Conservation (phyloP, 2,888 invertebrate species). For the Campoplex capitator region DNA sequence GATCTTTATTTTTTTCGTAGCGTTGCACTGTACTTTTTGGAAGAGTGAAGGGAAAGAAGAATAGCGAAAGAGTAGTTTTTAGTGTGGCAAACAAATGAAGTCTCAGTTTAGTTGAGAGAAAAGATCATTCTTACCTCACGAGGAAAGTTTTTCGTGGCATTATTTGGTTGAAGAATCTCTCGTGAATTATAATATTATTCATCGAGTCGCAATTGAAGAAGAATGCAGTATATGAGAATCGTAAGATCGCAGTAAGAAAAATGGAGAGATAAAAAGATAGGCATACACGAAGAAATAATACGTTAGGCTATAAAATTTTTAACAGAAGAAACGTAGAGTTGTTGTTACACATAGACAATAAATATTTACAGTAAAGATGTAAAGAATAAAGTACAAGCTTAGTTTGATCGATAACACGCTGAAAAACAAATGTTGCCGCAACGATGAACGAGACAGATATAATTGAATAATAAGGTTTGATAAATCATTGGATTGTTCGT, state of each 20-base stretch:
- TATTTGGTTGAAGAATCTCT: conserved; percentile 46
- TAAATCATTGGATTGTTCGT: conserved; percentile 38
- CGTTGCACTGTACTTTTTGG: conserved; percentile 16
- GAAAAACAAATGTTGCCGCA: conserved; percentile 22
- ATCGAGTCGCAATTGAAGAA: neutral
- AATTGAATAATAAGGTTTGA: conserved; percentile 18
- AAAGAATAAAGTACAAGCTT: conserved; percentile 28
- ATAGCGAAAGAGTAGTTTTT: conserved; percentile 24
- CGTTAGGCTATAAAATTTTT: conserved; percentile 64
- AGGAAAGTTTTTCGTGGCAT: conserved; percentile 42
- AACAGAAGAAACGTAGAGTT: conserved; percentile 58
- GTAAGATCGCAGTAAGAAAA: conserved; percentile 25
- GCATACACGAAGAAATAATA: conserved; percentile 55
- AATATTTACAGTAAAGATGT: conserved; percentile 65
- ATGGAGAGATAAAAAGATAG: conserved; percentile 31
- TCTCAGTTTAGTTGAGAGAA: conserved; percentile 37
- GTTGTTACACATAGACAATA: conserved; percentile 57
- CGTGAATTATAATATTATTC: conserved; percentile 20
- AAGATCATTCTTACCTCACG: conserved; percentile 63
- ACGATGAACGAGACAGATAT: neutral
- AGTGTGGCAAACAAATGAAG: conserved; percentile 5
- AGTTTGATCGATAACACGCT: conserved; percentile 47
- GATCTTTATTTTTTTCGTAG: conserved; percentile 38
- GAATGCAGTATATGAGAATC: neutral
- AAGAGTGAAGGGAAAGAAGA: neutral